phyloP scores from a whole-genome alignment of 2,113 vertebrate species.

The Rhagologus leucostigma region DNA sequence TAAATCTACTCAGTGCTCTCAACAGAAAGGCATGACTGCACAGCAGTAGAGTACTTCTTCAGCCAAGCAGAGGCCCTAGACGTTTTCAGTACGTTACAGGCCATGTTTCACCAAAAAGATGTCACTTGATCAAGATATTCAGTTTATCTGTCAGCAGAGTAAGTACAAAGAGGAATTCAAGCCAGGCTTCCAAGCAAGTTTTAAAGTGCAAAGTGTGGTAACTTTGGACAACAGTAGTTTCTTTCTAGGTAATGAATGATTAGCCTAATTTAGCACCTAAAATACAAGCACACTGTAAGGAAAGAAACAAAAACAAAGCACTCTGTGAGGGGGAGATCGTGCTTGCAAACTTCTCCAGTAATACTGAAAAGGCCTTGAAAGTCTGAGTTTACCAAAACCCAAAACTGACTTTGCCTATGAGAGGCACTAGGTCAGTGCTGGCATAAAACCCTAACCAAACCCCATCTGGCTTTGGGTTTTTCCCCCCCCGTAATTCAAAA shows the following conservation, averaged over 20 bases:
- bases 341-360: background rate
- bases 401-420: background rate
- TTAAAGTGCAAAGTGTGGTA: background rate
- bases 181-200: background rate
- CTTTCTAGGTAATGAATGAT: background rate
- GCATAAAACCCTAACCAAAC: background rate
- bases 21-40: background rate
- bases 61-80: background rate
- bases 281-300: background rate
- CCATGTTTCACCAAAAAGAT: background rate
- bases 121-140: background rate
- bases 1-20: background rate
- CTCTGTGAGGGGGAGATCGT: background rate
- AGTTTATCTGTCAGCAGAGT: background rate
- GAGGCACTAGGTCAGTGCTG: background rate
- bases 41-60: background rate
- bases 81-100: background rate
- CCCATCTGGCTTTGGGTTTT: background rate
- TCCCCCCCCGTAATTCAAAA: fast-evolving
- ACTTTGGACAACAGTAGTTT: background rate
- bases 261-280: background rate
- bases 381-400: background rate
- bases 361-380: background rate
- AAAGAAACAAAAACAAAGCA: background rate
- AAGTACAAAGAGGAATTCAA: background rate